Evolutionary conservation across 2,888 invertebrate species (phyloP).

Genomic region (Ypsolopha scabrella): DNA sequence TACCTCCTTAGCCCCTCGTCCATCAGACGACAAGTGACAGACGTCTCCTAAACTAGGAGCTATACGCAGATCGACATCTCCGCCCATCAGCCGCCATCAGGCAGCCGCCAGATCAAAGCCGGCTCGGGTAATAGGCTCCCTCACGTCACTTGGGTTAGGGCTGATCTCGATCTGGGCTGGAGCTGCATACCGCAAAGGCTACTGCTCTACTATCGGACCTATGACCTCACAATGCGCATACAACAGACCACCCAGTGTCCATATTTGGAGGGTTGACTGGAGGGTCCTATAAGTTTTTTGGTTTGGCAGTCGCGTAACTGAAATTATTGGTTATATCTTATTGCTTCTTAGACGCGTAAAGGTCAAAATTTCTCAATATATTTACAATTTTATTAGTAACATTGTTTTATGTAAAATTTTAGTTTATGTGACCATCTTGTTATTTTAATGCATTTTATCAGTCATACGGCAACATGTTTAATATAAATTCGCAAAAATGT

Average conservation of each 20-base stretch:
- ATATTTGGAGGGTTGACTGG: too few relatives aligned
- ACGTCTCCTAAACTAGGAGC: constrained; percentile 28
- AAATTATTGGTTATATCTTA: too few relatives aligned
- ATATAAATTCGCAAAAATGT: too few relatives aligned
- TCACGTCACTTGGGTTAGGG: not conserved
- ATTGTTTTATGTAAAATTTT: too few relatives aligned
- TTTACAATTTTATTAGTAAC: too few relatives aligned
- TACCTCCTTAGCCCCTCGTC: not conserved
- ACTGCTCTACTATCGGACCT: constrained; percentile 28
- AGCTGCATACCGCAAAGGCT: constrained; percentile 28
- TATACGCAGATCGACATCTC: constrained; percentile 24
- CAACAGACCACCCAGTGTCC: not conserved
- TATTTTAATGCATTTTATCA: too few relatives aligned
- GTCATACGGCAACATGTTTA: too few relatives aligned
- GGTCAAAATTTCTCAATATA: too few relatives aligned
- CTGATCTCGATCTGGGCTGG: not conserved
- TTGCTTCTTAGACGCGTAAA: too few relatives aligned
- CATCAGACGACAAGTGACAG: constrained; percentile 17
- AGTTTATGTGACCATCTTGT: too few relatives aligned
- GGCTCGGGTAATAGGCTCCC: constrained; percentile 39
- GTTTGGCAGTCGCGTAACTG: too few relatives aligned
- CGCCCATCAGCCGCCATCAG: not conserved
- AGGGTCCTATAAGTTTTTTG: too few relatives aligned
- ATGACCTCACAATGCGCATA: constrained; percentile 17
- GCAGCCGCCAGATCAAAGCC: constrained; percentile 32